Base-by-base conservation (phyloP, 2,888 invertebrate species). In the Lymantria monacha region DNA sequence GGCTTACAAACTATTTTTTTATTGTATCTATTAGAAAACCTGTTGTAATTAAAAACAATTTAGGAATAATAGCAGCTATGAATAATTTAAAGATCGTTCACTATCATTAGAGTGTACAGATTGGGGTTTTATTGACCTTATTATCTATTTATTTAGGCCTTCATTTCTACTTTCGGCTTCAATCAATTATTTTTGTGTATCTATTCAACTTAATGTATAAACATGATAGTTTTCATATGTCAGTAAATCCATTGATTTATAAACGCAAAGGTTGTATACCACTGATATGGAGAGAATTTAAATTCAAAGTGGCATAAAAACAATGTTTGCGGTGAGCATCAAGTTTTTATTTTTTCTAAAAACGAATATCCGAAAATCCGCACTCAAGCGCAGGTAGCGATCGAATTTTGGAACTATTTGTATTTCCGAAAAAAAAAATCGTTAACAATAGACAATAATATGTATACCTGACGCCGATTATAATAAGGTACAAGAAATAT, bases 281-380 rank as follows among this genome's bases (percentile, higher is more conserved):
- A 52, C 84, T 81, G 81, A 14, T 12, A 52, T 48, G 53, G 54
- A n/a, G 54, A 60, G 59, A 61, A 72, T 74, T 70, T 66, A 63
- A 72, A 73, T 77, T 76, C 74, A 73, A 72, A 74, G 72, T 62
- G 52, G 48, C 63, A 88, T 78, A 91, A 87, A 89, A 87, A 89
- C 90, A 87, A 88, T 89, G 88, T 89, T 89, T 89, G 89, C 82
- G 90, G 91, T 84, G 85, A 85, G 80, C 85, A 82, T 85, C 71
- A 74, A 67, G 7, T 2, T 58, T 77, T 87, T n/a, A n/a, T n/a
- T n/a, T 90, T 86, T 91, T 87, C 76, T 68, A 85, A 85, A 85
- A 75, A 75, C 77, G 49, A 80, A 83, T 84, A 84, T 80, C 87
- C 86, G 83, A 83, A 83, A 87, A 86, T 85, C 85, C 81, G 82